Conservation (phyloP, 2,113 vertebrate species). For the Progne subis region DNA sequence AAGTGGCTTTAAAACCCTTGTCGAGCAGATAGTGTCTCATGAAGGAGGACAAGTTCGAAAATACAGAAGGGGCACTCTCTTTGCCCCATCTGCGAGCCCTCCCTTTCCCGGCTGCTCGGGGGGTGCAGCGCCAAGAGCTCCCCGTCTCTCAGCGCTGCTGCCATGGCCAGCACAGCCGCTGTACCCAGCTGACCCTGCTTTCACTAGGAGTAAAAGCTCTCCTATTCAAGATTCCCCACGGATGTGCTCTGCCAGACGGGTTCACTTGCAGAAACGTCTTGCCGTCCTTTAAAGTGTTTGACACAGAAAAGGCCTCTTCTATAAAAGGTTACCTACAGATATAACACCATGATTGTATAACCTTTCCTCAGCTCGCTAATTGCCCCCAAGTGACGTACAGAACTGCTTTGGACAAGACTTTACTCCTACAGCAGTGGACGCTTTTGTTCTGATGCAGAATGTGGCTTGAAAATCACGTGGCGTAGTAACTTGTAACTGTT, state of each 20-base stretch:
- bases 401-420: background rate
- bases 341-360: fast-evolving
- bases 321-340: fast-evolving
- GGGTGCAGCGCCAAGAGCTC: fast-evolving
- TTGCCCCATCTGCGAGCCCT: fast-evolving
- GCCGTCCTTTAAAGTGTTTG: background rate
- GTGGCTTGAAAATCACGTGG: fast-evolving
- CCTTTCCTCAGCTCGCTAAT: background rate
- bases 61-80: fast-evolving
- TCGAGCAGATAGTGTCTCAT: fast-evolving
- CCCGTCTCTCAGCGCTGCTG: background rate
- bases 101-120: fast-evolving
- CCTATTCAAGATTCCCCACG: fast-evolving
- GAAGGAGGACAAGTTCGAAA: no score
- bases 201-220: fast-evolving
- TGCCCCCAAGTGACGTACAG: background rate
- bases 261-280: background rate
- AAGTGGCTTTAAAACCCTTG: fast-evolving
- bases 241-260: background rate
- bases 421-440: no score
- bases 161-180: fast-evolving
- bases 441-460: background rate
- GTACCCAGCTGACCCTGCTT: background rate
- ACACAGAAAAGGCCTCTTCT: background rate
- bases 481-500: background rate